These are phyloP conservation scores for Drosophila anomalata DNA, from an alignment of 2,888 invertebrate genomes.

Conservation along the genomic window DNA sequence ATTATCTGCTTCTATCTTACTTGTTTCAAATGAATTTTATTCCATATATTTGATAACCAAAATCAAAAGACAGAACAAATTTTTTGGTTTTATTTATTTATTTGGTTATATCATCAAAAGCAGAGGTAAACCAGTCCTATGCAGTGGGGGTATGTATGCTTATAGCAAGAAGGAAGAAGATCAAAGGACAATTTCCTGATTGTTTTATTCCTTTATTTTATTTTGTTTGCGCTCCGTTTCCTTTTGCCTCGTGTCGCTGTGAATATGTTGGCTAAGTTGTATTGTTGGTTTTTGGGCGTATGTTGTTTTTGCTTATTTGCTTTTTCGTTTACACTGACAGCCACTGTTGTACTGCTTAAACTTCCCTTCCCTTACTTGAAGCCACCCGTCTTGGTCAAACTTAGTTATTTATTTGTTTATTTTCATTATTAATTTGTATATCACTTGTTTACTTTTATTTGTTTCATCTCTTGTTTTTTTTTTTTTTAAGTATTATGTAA, in stretches of 20 bases:
- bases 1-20: too few species aligned
- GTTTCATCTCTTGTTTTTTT: conserved; percentile 38
- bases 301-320: conserved; percentile 67
- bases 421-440: conserved; percentile 64
- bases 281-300: conserved; percentile 53
- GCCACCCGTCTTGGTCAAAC: conserved; percentile 37
- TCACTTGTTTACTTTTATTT: conserved; percentile 57
- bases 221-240: conserved; percentile 64
- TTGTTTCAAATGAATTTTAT: too few species aligned
- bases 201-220: conserved; percentile 76
- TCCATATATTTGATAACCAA: not conserved
- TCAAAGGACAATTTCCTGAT: conserved; percentile 78
- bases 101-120: conserved; percentile 67
- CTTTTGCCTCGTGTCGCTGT: conserved; percentile 30
- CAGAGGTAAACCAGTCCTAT: conserved; percentile 30
- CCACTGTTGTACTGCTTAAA: conserved; percentile 12
- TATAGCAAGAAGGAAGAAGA: conserved; percentile 56
- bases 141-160: conserved; percentile 14
- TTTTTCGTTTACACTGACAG: conserved; percentile 58
- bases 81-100: conserved; percentile 56
- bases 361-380: conserved; percentile 3
- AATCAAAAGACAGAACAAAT: not conserved
- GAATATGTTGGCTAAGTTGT: conserved; percentile 29
- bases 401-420: conserved; percentile 58
- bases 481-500: conserved; percentile 6